Conservation (phyloP, 2,797 vertebrate genomes). For the Ctenosaura bakeri region DNA sequence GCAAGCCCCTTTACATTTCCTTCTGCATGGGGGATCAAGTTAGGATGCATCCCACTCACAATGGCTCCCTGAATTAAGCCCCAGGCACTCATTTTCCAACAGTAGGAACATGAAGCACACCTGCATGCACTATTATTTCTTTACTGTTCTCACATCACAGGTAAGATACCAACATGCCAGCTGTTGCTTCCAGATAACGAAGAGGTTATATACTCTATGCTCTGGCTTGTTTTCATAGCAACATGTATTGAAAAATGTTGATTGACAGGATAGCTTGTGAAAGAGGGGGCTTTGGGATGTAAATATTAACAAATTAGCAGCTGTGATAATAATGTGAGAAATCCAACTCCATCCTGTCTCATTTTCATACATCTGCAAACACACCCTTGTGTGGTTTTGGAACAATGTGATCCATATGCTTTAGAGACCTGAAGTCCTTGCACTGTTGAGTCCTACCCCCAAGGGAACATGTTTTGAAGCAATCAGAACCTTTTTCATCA, state of each 20-base stretch:
- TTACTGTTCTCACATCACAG: neutral
- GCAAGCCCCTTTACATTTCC: neutral
- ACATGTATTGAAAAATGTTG: constrained; percentile 14
- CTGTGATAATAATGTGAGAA: neutral
- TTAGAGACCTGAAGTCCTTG: neutral
- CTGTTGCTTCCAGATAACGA: neutral
- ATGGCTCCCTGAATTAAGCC: neutral
- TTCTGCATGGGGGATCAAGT: neutral
- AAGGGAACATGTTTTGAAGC: neutral
- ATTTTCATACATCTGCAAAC: neutral
- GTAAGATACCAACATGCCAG: neutral
- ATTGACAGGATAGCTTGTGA: neutral
- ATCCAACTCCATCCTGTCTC: neutral
- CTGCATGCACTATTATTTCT: neutral
- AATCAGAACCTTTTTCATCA: neutral
- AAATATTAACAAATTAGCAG: neutral
- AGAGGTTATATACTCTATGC: neutral
- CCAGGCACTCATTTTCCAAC: neutral
- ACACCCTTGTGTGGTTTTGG: neutral
- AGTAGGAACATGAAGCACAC: neutral
- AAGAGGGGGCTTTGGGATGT: neutral
- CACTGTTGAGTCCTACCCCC: neutral
- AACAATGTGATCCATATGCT: neutral
- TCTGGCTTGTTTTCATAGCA: constrained; percentile 9
- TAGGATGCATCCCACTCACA: neutral